phyloP scores from a whole-genome alignment of 2,113 vertebrate genomes.

The Apodemus speciosus region DNA sequence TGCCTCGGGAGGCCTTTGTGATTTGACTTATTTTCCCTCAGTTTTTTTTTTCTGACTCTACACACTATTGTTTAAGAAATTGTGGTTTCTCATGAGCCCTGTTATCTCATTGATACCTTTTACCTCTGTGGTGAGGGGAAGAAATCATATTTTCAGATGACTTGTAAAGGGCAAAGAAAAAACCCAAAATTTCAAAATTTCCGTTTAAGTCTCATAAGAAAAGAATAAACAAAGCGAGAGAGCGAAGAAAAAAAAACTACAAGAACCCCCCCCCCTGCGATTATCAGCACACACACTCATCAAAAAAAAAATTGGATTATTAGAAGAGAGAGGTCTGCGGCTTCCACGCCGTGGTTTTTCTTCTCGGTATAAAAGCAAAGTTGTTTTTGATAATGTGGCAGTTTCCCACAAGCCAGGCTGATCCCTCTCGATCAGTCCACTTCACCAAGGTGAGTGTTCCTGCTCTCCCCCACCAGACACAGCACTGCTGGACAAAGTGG shows the following conservation, averaged over 20 bases:
- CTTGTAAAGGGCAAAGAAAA: conserved; percentile 82
- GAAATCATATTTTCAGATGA: conserved; percentile 81
- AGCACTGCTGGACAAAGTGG: background rate
- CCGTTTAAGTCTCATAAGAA: conserved; percentile 82
- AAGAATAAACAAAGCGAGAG: conserved; percentile 65
- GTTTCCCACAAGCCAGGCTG: conserved; percentile 79
- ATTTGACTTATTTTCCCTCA: conserved; percentile 61
- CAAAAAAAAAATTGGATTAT: conserved; percentile 78
- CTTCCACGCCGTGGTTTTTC: conserved; percentile 81
- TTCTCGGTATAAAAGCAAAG: conserved; percentile 82
- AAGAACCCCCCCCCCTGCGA: conserved; percentile 72
- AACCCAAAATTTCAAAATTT: conserved; percentile 82
- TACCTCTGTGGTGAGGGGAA: conserved; percentile 79
- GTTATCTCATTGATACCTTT: conserved; percentile 82
- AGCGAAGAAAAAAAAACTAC: conserved; percentile 41
- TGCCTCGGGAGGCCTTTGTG: conserved; percentile 46
- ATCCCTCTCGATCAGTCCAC: conserved; percentile 76
- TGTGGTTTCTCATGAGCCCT: conserved; percentile 75
- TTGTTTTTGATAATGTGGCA: conserved; percentile 81
- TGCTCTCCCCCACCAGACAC: conserved; percentile 36
- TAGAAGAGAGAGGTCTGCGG: conserved; percentile 81
- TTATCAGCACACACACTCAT: conserved; percentile 78
- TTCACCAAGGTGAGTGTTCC: conserved; percentile 77
- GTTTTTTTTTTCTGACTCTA: conserved; percentile 66
- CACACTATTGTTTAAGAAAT: conserved; percentile 72